Conservation (phyloP, 2,888 invertebrate species). For the Argynnis bischoffii region DNA sequence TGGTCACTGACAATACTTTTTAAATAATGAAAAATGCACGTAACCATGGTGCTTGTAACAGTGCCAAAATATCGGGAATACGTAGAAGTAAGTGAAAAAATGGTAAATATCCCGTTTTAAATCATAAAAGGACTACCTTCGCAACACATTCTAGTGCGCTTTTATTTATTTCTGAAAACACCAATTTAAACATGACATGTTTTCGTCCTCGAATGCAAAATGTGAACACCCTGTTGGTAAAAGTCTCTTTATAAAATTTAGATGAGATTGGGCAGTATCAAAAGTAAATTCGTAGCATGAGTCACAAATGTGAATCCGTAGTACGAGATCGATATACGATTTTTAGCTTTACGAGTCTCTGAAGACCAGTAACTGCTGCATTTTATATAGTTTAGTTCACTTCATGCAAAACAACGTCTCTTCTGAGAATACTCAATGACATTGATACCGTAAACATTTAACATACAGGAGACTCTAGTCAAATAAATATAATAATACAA, state of each 20-base stretch:
- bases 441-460: constrained; percentile 3
- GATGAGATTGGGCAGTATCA: neutral
- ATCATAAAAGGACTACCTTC: no score
- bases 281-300: constrained; percentile 21
- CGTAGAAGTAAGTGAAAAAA: no score
- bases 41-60: no score
- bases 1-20: no score
- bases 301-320: constrained; percentile 23
- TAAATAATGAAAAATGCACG: no score
- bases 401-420: constrained; percentile 32
- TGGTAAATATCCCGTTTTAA: no score
- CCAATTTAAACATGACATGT: no score
- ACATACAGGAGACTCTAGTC: neutral
- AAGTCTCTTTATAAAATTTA: neutral
- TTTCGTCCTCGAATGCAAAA: no score
- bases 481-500: neutral
- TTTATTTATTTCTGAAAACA: no score
- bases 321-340: constrained; percentile 22
- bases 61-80: no score
- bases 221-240: no score
- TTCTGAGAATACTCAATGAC: constrained; percentile 17
- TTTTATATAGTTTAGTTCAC: constrained; percentile 29
- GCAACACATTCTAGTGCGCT: no score
- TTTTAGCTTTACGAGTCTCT: constrained; percentile 31
- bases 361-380: constrained; percentile 28